These are phyloP conservation scores for Lasiommata megera DNA, from an alignment of 2,888 invertebrate species.

Conservation along the genomic window DNA sequence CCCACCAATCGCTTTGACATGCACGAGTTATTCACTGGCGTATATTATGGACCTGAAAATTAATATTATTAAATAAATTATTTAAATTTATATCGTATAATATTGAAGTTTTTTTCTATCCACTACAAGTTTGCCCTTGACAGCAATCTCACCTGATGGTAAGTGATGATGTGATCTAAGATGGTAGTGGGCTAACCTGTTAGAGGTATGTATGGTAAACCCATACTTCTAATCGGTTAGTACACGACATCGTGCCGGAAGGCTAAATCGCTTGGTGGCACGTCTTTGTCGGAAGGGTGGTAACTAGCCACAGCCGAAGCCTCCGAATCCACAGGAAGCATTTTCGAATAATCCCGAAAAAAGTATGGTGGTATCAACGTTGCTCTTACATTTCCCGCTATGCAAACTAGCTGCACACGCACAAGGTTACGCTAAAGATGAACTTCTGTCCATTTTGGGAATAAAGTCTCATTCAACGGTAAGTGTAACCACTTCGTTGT, in stretches of 20 bases:
- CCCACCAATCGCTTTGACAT: slow-evolving; percentile 4
- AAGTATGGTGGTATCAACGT: slow-evolving; percentile 45
- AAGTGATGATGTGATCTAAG: too few relatives aligned
- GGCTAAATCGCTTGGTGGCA: too few relatives aligned
- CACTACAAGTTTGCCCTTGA: too few relatives aligned
- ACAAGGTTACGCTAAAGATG: slow-evolving; percentile 39
- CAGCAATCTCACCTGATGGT: too few relatives aligned
- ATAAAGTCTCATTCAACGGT: slow-evolving; percentile 27
- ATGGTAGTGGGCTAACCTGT: too few relatives aligned
- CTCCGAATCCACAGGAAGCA: slow-evolving; percentile 44
- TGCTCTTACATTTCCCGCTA: slow-evolving; percentile 45
- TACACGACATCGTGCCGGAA: too few relatives aligned
- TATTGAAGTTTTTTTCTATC: too few relatives aligned
- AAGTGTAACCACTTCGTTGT: background rate
- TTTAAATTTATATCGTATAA: too few relatives aligned
- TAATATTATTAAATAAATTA: background rate
- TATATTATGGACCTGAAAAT: slow-evolving; percentile 49
- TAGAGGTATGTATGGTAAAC: too few relatives aligned
- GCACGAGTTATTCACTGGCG: slow-evolving; percentile 45
- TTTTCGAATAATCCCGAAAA: slow-evolving; percentile 36
- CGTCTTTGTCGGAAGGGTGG: too few relatives aligned
- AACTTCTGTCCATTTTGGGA: slow-evolving; percentile 46
- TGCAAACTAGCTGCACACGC: slow-evolving; percentile 51
- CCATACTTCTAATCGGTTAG: too few relatives aligned
- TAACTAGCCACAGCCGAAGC: too few relatives aligned